These are phyloP conservation scores for Ormyrus labotus DNA, from an alignment of 2,888 invertebrate species.

Conservation along the genomic window DNA sequence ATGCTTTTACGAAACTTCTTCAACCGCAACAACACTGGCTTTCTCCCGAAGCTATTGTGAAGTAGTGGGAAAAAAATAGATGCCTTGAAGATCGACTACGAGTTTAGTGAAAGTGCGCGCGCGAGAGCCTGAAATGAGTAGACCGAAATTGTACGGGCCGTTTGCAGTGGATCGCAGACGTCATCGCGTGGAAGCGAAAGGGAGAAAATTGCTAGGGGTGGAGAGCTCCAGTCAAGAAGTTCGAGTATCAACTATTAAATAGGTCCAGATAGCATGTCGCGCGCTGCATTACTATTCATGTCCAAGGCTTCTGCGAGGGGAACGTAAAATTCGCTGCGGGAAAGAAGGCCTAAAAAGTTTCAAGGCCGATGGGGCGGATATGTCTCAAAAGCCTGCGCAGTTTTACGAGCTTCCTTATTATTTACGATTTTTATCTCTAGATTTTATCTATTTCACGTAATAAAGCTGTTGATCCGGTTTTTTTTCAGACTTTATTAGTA, in stretches of 20 bases:
- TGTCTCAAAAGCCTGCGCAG: constrained; percentile 13
- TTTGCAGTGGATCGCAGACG: too few species aligned
- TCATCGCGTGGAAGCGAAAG: too few species aligned
- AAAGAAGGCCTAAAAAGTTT: background rate
- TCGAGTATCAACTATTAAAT: constrained; percentile 40
- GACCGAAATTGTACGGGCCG: too few species aligned
- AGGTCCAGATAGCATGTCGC: constrained; percentile 30
- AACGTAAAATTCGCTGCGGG: constrained; percentile 15
- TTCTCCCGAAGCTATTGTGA: background rate
- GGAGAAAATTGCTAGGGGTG: too few species aligned
- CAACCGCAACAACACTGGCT: constrained; percentile 46
- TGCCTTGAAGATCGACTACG: background rate
- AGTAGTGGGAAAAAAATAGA: constrained; percentile 7
- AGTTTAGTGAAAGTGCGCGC: background rate
- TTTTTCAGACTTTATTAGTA: too few species aligned
- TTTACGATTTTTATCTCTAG: constrained; percentile 22
- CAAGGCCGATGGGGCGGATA: background rate
- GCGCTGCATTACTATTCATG: constrained; percentile 43
- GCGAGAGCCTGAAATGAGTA: background rate
- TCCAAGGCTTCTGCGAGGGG: background rate
- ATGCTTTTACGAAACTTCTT: constrained; percentile 54
- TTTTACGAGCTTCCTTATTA: constrained; percentile 21
- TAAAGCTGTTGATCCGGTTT: too few species aligned
- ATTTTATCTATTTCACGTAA: too few species aligned
- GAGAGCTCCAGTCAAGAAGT: background rate